Percentiles rank a stretch among this genome's conserved stretches.
Evolutionary conservation across 2,113 vertebrate genomes (phyloP).

Genomic region (Corynorhinus townsendii): DNA sequence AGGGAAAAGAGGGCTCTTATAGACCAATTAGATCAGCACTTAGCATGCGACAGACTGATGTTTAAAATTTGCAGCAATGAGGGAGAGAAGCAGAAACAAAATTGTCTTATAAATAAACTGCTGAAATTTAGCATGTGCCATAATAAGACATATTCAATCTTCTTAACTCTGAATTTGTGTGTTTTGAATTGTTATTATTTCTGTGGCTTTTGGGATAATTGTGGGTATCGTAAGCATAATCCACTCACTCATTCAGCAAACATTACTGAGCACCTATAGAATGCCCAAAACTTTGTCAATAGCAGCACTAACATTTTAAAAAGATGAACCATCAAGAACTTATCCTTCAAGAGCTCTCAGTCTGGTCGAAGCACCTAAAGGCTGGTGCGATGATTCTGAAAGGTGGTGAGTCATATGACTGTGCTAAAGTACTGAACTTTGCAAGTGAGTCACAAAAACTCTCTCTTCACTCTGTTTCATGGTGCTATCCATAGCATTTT

Average conservation of each 20-base stretch:
- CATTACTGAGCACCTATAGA: background rate
- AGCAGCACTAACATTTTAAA: background rate
- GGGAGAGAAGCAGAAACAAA: conserved; percentile 37
- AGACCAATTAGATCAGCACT: conserved; percentile 59
- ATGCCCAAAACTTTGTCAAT: background rate
- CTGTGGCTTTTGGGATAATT: background rate
- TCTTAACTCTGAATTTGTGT: conserved; percentile 42
- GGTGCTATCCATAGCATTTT: background rate
- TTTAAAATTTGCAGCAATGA: conserved; percentile 61
- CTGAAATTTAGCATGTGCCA: conserved; percentile 48
- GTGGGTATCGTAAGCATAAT: background rate
- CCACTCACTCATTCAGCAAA: background rate
- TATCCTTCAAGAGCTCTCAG: background rate
- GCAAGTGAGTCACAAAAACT: background rate
- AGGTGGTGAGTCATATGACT: background rate
- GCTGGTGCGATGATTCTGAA: background rate
- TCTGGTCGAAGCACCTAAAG: background rate
- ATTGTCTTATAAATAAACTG: conserved; percentile 54
- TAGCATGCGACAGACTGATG: conserved; percentile 48
- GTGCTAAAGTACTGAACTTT: background rate
- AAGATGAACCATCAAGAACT: background rate
- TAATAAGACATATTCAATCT: conserved; percentile 40
- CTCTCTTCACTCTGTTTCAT: background rate
- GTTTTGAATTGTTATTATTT: conserved; percentile 49
- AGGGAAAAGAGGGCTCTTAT: conserved; percentile 24